A percentile compares a stretch with the other conserved stretches of the same genome.
Conservation (phyloP, 1,140 invertebrate genomes). For the Drosophila melanogaster region DNA sequence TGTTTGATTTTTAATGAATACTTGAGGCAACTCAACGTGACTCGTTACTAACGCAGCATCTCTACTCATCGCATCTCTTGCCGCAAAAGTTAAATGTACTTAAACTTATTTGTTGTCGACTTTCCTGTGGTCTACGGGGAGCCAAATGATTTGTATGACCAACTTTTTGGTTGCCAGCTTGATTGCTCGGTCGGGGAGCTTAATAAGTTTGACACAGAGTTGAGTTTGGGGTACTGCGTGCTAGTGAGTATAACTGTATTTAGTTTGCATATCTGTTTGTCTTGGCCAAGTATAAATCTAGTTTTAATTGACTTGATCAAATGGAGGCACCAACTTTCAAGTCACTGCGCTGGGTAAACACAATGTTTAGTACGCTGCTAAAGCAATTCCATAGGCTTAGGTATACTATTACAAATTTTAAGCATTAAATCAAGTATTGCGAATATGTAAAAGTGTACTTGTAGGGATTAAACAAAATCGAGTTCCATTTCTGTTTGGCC, state of each 20-base stretch:
- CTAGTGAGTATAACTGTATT: conserved; percentile 27
- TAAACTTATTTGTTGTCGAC: conserved; percentile 69
- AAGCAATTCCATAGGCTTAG: conserved; percentile 1
- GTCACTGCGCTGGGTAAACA: conserved; percentile 4
- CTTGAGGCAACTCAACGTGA: conserved; percentile 43
- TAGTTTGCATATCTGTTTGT: conserved; percentile 51
- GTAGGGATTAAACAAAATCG: neutral
- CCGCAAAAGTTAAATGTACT: conserved; percentile 66
- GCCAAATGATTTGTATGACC: conserved; percentile 66
- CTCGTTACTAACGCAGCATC: conserved; percentile 13
- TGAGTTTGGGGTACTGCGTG: conserved; percentile 12
- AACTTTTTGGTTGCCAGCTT: conserved; percentile 56
- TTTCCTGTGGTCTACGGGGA: conserved; percentile 38
- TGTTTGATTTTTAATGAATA: conserved; percentile 69
- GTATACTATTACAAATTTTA: neutral
- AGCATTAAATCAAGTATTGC: no score
- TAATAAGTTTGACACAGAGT: conserved; percentile 54
- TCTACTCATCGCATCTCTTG: conserved; percentile 1
- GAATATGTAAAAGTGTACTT: neutral
- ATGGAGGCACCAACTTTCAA: conserved; percentile 21
- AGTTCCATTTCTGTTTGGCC: conserved; percentile 27
- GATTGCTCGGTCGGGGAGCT: conserved; percentile 43
- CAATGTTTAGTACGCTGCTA: conserved; percentile 1
- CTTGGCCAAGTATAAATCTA: conserved; percentile 52
- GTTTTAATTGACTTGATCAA: conserved; percentile 66